phyloP scores from a whole-genome alignment of 37 sponge, comb jelly and placozoan species.

The Aphrocallistes beatrix region DNA sequence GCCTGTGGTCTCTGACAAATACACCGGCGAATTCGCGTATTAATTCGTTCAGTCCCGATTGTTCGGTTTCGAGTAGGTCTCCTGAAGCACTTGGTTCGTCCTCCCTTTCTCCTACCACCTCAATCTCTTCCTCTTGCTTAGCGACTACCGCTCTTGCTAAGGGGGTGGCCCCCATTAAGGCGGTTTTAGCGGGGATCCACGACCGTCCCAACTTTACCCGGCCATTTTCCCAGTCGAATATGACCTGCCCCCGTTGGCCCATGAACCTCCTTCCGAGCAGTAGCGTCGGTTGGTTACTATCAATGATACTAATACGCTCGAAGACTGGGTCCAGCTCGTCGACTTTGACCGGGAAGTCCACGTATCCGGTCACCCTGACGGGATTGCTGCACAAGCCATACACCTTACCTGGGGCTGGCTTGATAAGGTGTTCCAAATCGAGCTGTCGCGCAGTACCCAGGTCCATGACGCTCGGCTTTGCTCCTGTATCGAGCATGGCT shows the following conservation, averaged over 20 bases:
- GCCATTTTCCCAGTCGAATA: not conserved
- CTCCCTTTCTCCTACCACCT: not conserved
- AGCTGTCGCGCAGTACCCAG: not conserved
- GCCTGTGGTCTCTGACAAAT: not conserved
- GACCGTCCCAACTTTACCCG: not conserved
- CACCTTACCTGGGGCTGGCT: no score
- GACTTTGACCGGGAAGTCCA: not conserved
- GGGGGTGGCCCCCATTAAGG: not conserved
- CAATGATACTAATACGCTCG: not conserved
- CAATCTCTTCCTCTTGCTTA: not conserved
- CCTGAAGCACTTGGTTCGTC: no score
- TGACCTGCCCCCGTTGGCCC: not conserved
- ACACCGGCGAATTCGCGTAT: no score
- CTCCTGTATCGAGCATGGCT: no score
- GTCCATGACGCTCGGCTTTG: not conserved
- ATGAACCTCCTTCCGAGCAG: not conserved
- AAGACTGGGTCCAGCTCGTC: not conserved
- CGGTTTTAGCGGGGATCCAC: not conserved
- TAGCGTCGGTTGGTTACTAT: not conserved
- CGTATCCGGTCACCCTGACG: not conserved
- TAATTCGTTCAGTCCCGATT: no score
- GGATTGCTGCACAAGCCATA: no score
- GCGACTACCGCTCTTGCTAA: not conserved
- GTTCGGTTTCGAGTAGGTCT: no score
- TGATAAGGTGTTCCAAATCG: not conserved